These are phyloP conservation scores for Mesorhabditis spiculigera DNA, from an alignment of 2,888 invertebrate genomes.

Conservation along the genomic window DNA sequence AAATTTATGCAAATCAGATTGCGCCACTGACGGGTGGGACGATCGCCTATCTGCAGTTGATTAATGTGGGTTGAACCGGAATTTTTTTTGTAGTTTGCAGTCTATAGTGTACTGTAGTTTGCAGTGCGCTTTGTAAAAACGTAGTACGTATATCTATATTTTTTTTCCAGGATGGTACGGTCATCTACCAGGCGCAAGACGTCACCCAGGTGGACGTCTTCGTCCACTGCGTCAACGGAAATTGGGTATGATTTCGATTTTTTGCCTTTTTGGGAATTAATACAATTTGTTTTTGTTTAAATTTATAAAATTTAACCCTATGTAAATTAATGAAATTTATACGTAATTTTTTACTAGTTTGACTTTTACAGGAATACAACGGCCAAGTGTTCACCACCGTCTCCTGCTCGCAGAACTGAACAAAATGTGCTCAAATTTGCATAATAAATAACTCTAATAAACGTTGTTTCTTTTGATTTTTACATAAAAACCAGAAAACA, in stretches of 20 bases:
- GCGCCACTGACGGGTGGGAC: background rate
- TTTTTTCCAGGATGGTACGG: background rate
- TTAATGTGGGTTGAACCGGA: background rate
- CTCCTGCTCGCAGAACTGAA: conserved; percentile 6
- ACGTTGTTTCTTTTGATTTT: no score
- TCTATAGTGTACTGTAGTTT: no score
- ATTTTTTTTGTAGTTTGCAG: no score
- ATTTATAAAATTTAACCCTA: background rate
- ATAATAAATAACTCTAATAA: background rate
- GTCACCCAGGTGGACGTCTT: background rate
- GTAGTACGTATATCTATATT: no score
- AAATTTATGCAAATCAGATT: background rate
- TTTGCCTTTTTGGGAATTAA: no score
- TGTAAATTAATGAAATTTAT: no score
- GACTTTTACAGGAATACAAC: background rate
- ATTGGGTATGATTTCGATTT: background rate
- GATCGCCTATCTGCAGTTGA: conserved; percentile 2
- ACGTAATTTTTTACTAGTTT: no score
- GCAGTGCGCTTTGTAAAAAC: no score
- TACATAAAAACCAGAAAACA: no score
- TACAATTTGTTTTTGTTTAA: background rate
- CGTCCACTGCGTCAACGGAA: background rate
- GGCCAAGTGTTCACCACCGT: background rate
- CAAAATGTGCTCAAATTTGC: background rate
- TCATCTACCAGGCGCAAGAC: background rate